phyloP scores from a whole-genome alignment of 2,113 vertebrate species.

The Choloepus hoffmanni region DNA sequence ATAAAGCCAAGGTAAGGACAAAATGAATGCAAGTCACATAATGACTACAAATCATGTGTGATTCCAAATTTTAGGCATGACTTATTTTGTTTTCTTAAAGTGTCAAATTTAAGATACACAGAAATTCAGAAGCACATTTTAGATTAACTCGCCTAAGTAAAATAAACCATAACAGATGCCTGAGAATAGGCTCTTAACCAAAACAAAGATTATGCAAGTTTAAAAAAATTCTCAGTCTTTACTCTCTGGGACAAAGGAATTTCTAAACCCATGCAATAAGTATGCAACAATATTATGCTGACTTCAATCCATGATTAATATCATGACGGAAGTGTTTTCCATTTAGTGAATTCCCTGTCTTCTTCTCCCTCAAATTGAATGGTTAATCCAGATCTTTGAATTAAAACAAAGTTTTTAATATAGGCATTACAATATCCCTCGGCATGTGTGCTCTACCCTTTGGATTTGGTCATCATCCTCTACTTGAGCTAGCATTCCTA shows the following conservation, averaged over 20 bases:
- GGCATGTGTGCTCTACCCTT: neutral
- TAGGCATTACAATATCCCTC: neutral
- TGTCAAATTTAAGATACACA: conserved; percentile 70
- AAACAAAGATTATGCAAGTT: conserved; percentile 62
- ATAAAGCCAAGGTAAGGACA: conserved; percentile 14
- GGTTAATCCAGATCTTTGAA: neutral
- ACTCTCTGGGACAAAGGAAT: conserved; percentile 31
- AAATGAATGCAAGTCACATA: neutral
- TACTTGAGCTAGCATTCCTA: neutral
- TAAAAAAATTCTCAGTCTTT: conserved; percentile 31
- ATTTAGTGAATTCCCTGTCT: neutral
- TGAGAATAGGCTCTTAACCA: conserved; percentile 35
- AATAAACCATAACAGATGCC: conserved; percentile 68
- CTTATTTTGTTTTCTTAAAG: conserved; percentile 65
- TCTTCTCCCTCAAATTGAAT: neutral
- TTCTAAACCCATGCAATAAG: conserved; percentile 42
- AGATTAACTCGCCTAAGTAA: conserved; percentile 53
- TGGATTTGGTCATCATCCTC: neutral
- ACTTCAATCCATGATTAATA: conserved; percentile 33
- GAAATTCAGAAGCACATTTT: conserved; percentile 64
- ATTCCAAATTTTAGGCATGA: conserved; percentile 59
- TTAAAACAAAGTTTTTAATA: conserved; percentile 35
- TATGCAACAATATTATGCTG: neutral
- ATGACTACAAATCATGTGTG: conserved; percentile 27
- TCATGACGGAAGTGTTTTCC: neutral